Base-by-base conservation (phyloP, 2,797 vertebrate species). In the Eurystomus glaucurus region DNA sequence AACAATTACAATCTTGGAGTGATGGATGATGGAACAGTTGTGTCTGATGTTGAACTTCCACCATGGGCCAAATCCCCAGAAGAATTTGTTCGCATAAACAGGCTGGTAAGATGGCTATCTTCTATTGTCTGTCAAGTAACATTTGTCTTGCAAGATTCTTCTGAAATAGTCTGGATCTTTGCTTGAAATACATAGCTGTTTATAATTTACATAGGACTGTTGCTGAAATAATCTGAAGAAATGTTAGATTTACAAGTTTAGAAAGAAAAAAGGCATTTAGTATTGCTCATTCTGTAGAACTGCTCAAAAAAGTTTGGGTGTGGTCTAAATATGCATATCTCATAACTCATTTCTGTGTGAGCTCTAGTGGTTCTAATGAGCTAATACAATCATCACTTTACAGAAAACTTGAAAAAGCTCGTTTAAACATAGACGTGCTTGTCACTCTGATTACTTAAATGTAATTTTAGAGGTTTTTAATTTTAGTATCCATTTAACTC, bases 61-160 rank as follows among this genome's bases (percentile, higher is more conserved):
- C 99, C 99, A 2, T 99, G 99, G 99, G 99, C 99, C 96, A 99
- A 99, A 98, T 99, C 98, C 96, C 99, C 99, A 9, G 99, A 99
- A 98, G 99, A 99, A 95, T 99, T 99, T 97, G 99, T 99, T 72
- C 99, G 99, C 91, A 99, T 99, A 97, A 99, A 99, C 97, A 99
- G 99, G 95, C 98, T 99, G 99, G 99, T 99, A 99, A 98, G 99
- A 97, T 80, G 81, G 19, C 57, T 90, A 58, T 94, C 81, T 92
- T 93, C 74, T 93, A 4, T 90, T 96, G 20, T 93, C 70, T 89
- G 60, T 97, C 83, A 78, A 88, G 52, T 82, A 60, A 39, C 65
- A 54, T 54, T 90, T 87, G 37, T 88, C 71, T 66, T 77, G 41
- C 39, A 88, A 48, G 71, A 79, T 60, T 93, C 77, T 97, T 64